Percentiles rank a stretch among this genome's conserved stretches.
phyloP scores from a whole-genome alignment of 2,797 vertebrate species.

The Sebastes itinus region DNA sequence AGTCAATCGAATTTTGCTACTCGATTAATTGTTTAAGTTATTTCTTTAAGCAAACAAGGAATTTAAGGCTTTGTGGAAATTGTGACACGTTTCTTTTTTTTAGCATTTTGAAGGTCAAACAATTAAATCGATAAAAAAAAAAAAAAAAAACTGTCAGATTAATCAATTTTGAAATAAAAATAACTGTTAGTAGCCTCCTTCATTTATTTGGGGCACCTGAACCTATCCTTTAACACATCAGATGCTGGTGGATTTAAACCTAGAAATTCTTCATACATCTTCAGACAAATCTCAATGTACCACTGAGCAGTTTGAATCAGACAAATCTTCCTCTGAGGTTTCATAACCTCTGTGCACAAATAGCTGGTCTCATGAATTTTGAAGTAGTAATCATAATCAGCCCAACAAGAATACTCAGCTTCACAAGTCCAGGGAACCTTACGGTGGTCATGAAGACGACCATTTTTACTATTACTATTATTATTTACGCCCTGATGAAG shows the following conservation, averaged over 20 bases:
- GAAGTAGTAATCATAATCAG: background rate
- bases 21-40: no score
- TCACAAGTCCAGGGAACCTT: background rate
- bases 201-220: background rate
- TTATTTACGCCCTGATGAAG: background rate
- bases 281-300: background rate
- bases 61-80: background rate
- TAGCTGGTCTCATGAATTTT: background rate
- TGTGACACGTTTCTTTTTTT: background rate
- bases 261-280: background rate
- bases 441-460: background rate
- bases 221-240: background rate
- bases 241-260: background rate
- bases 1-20: no score
- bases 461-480: background rate
- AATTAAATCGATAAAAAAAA: background rate
- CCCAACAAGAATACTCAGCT: background rate
- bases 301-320: background rate
- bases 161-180: background rate
- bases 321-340: background rate
- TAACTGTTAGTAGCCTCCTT: background rate
- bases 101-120: background rate
- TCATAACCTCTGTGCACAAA: background rate
- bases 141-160: background rate
- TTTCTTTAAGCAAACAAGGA: background rate